Evolutionary conservation across 1,140 invertebrate genomes (phyloP).

Genomic region (Patella vulgata): DNA sequence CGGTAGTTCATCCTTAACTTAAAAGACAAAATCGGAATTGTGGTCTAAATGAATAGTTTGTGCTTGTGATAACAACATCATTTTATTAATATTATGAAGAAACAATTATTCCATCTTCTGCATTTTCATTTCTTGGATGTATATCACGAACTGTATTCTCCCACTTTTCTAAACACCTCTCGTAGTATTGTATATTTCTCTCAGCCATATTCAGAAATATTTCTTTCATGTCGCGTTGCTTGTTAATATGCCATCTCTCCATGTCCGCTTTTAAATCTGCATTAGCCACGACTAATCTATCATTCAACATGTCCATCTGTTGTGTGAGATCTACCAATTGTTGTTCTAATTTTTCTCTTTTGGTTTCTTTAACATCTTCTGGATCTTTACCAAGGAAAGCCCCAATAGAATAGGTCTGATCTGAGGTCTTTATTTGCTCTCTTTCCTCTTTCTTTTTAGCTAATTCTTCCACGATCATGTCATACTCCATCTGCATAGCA

Average conservation of each 20-base stretch:
- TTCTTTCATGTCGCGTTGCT: conserved; percentile 75
- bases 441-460: conserved; percentile 74
- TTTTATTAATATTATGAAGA: no score
- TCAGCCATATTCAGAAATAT: conserved; percentile 76
- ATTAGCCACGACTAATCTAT: conserved; percentile 78
- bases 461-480: conserved; percentile 75
- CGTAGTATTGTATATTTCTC: conserved; percentile 77
- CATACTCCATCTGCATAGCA: conserved; percentile 77
- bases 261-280: conserved; percentile 78
- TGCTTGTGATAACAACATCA: no score
- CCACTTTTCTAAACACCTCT: conserved; percentile 61
- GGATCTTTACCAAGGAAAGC: conserved; percentile 65
- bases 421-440: conserved; percentile 72
- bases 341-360: conserved; percentile 60
- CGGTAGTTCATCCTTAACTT: no score
- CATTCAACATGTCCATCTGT: conserved; percentile 66
- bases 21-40: no score
- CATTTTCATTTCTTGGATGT: no score
- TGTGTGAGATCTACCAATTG: conserved; percentile 56
- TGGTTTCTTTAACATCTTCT: conserved; percentile 63
- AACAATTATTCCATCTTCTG: no score
- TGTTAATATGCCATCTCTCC: conserved; percentile 78
- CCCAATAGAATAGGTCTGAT: conserved; percentile 63
- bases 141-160: no score
- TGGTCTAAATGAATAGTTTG: no score